Conservation (phyloP, 2,888 invertebrate species). For the Coelogynopora nodosa region DNA sequence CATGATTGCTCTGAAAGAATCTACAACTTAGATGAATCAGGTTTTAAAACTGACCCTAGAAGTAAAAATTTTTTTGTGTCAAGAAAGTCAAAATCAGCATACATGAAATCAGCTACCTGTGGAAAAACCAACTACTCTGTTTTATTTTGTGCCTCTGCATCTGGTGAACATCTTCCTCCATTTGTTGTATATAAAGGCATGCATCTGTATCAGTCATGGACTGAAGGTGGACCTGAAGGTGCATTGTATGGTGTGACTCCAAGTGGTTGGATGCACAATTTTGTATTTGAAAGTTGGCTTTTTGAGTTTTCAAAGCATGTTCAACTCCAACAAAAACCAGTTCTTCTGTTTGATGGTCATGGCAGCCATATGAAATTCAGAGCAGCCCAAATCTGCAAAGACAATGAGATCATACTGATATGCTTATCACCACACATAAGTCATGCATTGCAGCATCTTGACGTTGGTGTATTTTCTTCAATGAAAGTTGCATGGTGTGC, state of each 20-base stretch:
- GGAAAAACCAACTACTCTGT: constrained; percentile 8
- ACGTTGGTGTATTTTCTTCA: background rate
- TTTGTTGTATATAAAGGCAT: background rate
- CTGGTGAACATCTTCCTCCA: constrained; percentile 10
- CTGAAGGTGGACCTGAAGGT: constrained; percentile 29
- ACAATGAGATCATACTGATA: background rate
- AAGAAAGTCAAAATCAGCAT: background rate
- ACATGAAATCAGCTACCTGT: background rate
- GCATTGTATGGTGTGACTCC: constrained; percentile 4
- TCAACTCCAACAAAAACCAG: background rate
- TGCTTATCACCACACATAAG: background rate
- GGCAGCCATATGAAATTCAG: background rate
- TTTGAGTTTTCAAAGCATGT: constrained; percentile 13
- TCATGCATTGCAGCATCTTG: background rate
- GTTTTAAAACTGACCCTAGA: background rate
- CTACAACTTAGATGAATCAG: background rate
- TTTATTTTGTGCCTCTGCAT: background rate
- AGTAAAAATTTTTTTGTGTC: background rate
- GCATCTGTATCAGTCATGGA: constrained; percentile 7
- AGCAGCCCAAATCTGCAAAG: background rate
- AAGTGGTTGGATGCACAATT: constrained; percentile 21
- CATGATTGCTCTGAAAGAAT: background rate
- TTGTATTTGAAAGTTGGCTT: background rate
- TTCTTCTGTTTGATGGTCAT: constrained; percentile 16
- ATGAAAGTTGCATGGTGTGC: background rate